phyloP scores from a whole-genome alignment of 2,797 vertebrate genomes.

The Megalops cyprinoides region DNA sequence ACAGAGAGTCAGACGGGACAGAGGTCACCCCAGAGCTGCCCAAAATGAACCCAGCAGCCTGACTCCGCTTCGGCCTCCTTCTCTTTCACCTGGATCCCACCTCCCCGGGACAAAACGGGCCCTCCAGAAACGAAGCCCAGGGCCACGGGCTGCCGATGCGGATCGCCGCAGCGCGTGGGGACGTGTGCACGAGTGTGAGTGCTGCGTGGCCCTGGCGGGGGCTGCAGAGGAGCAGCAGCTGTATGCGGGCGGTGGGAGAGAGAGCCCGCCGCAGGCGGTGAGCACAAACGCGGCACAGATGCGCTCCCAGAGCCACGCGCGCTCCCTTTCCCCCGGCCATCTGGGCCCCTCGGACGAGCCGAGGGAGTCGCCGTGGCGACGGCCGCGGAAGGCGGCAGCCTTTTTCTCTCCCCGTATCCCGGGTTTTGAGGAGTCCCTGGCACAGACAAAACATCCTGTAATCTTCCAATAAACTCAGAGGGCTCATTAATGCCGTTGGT shows the following conservation, averaged over 20 bases:
- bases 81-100: slow-evolving; percentile 43
- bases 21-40: slow-evolving; percentile 36
- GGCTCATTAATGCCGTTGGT: slow-evolving; percentile 36
- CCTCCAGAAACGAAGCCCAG: slow-evolving; percentile 52
- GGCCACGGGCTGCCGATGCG: slow-evolving; percentile 52
- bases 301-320: slow-evolving; percentile 39
- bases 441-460: slow-evolving; percentile 40
- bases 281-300: slow-evolving; percentile 64
- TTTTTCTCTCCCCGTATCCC: slow-evolving; percentile 27
- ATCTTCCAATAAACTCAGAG: slow-evolving; percentile 41
- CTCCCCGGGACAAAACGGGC: slow-evolving; percentile 49
- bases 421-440: slow-evolving; percentile 21
- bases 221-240: slow-evolving; percentile 59
- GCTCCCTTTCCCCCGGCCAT: slow-evolving; percentile 51
- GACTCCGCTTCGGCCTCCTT: slow-evolving; percentile 41
- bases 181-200: neutral
- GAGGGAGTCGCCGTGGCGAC: slow-evolving; percentile 34
- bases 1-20: slow-evolving; percentile 36
- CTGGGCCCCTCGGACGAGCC: slow-evolving; percentile 41
- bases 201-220: slow-evolving; percentile 61
- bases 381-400: too few species aligned
- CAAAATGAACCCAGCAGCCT: slow-evolving; percentile 30
- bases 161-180: slow-evolving; percentile 57
- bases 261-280: slow-evolving; percentile 62
- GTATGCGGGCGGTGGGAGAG: slow-evolving; percentile 60